Percentiles rank a stretch among this genome's conserved stretches.
Evolutionary conservation across 2,888 invertebrate genomes (phyloP).

Genomic region (Synergus japonicus): DNA sequence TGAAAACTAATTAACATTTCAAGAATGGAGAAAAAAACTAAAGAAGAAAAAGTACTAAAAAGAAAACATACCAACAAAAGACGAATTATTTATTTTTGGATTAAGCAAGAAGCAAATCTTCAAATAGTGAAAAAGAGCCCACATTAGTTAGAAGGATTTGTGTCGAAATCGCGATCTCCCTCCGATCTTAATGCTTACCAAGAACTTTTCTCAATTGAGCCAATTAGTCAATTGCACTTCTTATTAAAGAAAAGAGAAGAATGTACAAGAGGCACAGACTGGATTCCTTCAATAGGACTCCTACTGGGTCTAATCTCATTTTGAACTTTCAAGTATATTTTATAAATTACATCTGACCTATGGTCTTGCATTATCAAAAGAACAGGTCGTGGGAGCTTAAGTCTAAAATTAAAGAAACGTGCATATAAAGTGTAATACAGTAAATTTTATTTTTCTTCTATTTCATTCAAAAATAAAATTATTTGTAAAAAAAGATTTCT

Average conservation of each 20-base stretch:
- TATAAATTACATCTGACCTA: slow-evolving; percentile 10
- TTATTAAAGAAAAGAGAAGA: slow-evolving; percentile 35
- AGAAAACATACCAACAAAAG: not conserved
- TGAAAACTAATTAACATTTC: not conserved
- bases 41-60: not conserved
- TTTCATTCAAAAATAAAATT: slow-evolving; percentile 78
- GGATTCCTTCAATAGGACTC: slow-evolving; percentile 34
- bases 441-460: slow-evolving; percentile 72
- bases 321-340: slow-evolving; percentile 16
- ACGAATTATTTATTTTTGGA: not conserved
- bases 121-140: slow-evolving; percentile 1
- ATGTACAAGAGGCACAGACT: slow-evolving; percentile 6
- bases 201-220: slow-evolving; percentile 40
- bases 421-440: slow-evolving; percentile 64
- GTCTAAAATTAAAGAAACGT: slow-evolving; percentile 10
- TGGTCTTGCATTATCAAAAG: not conserved
- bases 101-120: not conserved
- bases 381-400: not conserved
- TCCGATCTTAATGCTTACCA: slow-evolving; percentile 33
- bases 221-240: slow-evolving; percentile 39
- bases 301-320: slow-evolving; percentile 22
- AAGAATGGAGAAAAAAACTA: not conserved
- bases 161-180: slow-evolving; percentile 28
- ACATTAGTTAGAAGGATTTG: slow-evolving; percentile 15
- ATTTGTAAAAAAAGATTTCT: slow-evolving; percentile 77